phyloP scores from a whole-genome alignment of 1,140 invertebrate species.

The Solenopsis fugax region DNA sequence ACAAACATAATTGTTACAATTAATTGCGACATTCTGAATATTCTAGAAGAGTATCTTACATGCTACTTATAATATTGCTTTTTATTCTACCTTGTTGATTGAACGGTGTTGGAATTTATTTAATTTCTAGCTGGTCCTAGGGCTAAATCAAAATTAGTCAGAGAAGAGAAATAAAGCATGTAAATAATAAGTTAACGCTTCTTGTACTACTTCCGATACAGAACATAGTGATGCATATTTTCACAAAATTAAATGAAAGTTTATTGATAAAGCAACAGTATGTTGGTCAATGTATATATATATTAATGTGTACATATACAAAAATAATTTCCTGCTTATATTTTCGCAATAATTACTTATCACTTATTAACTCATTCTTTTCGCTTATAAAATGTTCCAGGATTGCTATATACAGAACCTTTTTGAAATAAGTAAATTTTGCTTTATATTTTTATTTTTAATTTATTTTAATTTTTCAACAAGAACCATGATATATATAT shows the following conservation, averaged over 20 bases:
- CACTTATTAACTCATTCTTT: slow-evolving; percentile 55
- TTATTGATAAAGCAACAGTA: slow-evolving; percentile 67
- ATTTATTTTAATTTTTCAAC: slow-evolving; percentile 3
- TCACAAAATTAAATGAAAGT: slow-evolving; percentile 66
- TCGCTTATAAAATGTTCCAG: slow-evolving; percentile 53
- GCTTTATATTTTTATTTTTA: not conserved
- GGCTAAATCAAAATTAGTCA: slow-evolving; percentile 80
- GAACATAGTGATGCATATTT: slow-evolving; percentile 70
- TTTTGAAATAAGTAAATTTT: not conserved
- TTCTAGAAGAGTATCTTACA: slow-evolving; percentile 69
- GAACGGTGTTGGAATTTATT: slow-evolving; percentile 49
- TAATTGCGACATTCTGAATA: slow-evolving; percentile 8
- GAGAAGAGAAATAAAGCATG: slow-evolving; percentile 73
- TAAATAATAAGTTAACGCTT: slow-evolving; percentile 78
- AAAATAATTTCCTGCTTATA: slow-evolving; percentile 60
- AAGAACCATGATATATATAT: not conserved
- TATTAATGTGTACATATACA: slow-evolving; percentile 55
- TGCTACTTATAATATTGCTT: slow-evolving; percentile 10
- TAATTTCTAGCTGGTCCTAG: slow-evolving; percentile 74
- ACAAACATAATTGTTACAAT: not conserved
- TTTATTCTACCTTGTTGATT: not conserved
- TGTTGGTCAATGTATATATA: slow-evolving; percentile 67
- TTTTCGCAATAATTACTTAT: slow-evolving; percentile 66
- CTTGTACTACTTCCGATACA: slow-evolving; percentile 71
- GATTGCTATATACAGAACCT: not conserved